A percentile compares a stretch with the other conserved stretches of the same genome.
Conservation (phyloP, 2,113 vertebrate species). For the Oophaga pumilio region DNA sequence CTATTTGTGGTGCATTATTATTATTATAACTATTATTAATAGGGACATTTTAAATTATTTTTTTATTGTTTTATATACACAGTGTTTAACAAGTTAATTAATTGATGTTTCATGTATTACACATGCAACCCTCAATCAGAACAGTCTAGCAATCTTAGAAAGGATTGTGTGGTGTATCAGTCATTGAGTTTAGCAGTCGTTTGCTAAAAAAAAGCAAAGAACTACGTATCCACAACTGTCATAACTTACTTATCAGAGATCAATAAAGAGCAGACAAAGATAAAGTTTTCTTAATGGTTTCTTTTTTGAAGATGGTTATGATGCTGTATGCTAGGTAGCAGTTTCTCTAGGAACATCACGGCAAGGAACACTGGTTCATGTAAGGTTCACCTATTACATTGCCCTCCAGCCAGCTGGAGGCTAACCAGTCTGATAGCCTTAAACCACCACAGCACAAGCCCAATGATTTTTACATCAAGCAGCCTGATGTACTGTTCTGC, state of each 20-base stretch:
- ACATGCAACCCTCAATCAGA: neutral
- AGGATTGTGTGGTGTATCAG: slow-evolving; percentile 17
- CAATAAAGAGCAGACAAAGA: slow-evolving; percentile 79
- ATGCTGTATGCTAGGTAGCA: slow-evolving; percentile 74
- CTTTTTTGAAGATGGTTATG: slow-evolving; percentile 76
- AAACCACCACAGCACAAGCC: slow-evolving; percentile 85
- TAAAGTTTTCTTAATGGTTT: slow-evolving; percentile 70
- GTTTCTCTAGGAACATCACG: slow-evolving; percentile 74
- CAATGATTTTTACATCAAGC: slow-evolving; percentile 99
- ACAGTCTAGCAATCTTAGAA: neutral
- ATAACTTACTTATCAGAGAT: slow-evolving; percentile 80
- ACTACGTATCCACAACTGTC: slow-evolving; percentile 58
- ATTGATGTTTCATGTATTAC: neutral
- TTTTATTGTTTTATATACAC: too few species aligned
- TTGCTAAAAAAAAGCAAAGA: slow-evolving; percentile 73
- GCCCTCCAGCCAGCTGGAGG: slow-evolving; percentile 97
- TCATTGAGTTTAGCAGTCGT: slow-evolving; percentile 50
- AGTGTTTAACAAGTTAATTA: too few species aligned
- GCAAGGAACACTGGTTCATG: slow-evolving; percentile 88
- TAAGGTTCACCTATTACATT: slow-evolving; percentile 91
- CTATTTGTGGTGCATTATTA: too few species aligned
- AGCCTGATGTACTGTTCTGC: slow-evolving; percentile 96
- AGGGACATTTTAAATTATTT: too few species aligned
- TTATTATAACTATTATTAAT: too few species aligned
- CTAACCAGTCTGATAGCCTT: slow-evolving; percentile 95